These are phyloP conservation scores for Nephrotoma flavescens DNA, from an alignment of 2,888 invertebrate species.

Conservation along the genomic window DNA sequence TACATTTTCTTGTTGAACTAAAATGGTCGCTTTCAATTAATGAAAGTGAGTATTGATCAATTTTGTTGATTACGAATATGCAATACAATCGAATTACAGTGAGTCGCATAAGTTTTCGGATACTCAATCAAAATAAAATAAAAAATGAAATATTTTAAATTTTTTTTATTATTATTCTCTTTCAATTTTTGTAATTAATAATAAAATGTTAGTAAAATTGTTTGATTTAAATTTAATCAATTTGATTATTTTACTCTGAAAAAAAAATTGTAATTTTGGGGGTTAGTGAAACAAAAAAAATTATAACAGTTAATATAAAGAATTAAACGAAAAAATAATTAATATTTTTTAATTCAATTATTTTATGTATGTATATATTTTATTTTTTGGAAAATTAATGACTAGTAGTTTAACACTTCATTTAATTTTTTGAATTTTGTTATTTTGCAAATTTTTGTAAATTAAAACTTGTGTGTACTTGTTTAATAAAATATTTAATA, in stretches of 20 bases:
- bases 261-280: not conserved
- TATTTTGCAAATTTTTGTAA: not conserved
- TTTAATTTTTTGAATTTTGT: not conserved
- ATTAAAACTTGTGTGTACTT: not conserved
- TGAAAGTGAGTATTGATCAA: not conserved
- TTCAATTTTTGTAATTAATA: not conserved
- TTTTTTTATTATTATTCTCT: not conserved
- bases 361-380: not conserved
- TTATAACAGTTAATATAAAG: not conserved
- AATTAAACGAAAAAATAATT: slow-evolving; percentile 1
- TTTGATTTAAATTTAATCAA: not conserved
- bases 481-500: not conserved
- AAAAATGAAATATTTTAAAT: not conserved
- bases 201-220: not conserved
- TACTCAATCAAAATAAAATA: not conserved
- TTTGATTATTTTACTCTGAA: not conserved
- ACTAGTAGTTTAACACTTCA: slow-evolving; percentile 6
- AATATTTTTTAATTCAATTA: not conserved
- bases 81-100: not conserved
- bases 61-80: not conserved
- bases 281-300: not conserved
- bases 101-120: not conserved
- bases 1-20: not conserved
- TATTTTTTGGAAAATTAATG: slow-evolving; percentile 5
- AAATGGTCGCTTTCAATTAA: not conserved